Conservation (phyloP, 2,888 invertebrate genomes). For the Galerucella pusilla region DNA sequence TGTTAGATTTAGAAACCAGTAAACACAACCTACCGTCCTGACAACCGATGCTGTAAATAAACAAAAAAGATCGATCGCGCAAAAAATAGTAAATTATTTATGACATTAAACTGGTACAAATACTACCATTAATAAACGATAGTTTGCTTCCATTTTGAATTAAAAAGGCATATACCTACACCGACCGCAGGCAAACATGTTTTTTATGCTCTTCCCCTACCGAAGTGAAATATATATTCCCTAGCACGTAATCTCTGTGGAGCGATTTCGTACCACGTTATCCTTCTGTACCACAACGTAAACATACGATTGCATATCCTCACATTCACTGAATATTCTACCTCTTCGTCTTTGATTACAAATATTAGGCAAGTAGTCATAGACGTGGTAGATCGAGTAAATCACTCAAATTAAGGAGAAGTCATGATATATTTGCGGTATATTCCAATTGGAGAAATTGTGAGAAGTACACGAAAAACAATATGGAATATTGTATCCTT, state of each 20-base stretch:
- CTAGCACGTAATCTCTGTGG: constrained; percentile 19
- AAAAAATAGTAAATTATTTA: too few species aligned
- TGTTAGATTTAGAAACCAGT: too few species aligned
- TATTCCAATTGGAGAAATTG: too few species aligned
- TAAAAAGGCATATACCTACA: background rate
- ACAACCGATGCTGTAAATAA: too few species aligned
- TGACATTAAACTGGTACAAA: too few species aligned
- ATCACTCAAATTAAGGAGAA: background rate
- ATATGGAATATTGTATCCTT: too few species aligned
- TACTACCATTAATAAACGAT: too few species aligned
- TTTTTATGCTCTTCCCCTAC: background rate
- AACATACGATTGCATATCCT: constrained; percentile 34
- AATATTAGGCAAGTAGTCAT: constrained; percentile 20
- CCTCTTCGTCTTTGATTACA: constrained; percentile 33
- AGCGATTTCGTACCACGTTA: constrained; percentile 28
- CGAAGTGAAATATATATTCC: constrained; percentile 12
- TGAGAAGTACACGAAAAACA: too few species aligned
- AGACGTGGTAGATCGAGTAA: background rate
- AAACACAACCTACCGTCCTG: too few species aligned
- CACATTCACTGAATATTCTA: constrained; percentile 31
- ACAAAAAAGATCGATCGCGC: too few species aligned
- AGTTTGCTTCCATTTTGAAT: background rate
- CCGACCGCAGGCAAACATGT: background rate
- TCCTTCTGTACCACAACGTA: constrained; percentile 23
- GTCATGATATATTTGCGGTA: too few species aligned